Base-by-base conservation (phyloP, 1,140 invertebrate species). In the Anastrepha ludens region DNA sequence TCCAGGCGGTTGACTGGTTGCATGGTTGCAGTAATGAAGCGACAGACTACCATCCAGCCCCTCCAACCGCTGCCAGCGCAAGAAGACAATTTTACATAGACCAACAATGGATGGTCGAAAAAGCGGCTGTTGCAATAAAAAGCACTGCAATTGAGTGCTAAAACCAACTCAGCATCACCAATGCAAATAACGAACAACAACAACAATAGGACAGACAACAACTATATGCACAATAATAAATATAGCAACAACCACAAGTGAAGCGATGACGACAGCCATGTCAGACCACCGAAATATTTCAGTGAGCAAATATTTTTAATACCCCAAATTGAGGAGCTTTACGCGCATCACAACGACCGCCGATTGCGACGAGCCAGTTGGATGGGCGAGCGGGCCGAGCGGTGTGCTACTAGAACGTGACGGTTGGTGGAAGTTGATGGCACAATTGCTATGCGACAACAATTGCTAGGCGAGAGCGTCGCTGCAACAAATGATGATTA, bases 301-400 rank as follows among this genome's bases (percentile, higher is more conserved):
- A 62, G 20, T 44, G 58, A 60, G 59, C 85, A 86, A 86, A 86
- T 86, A 86, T 86, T 86, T 86, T 86, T 86, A 86, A 86, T 86
- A 60, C 85, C 55, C 85, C 55, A 86, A 86, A 86, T 86, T 86
- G 85, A 86, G 59, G 59, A 62, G 85, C 13, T 86, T 62, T 58
- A 60, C 85, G 74, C 64, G n/a, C 64, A 39, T 29, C 64, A 67
- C 64, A 67, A 67, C 11, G 29, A 67, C n/a, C 41, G 39, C n/a
- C 5, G 60, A 13, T 62, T 5, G 60, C 15, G 60, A 13, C 11
- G 50, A 11, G 50, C 11, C 50, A 55, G 50, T 55, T 55, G 50
- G 50, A 8, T 6, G 50, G 2, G 50, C 6, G 5, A 55, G 50
- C 50, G 9, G 50, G 5, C 9, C 0, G 50, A 7, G 9, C 9